Conservation (phyloP, 1,140 invertebrate species). For the Listronotus oregonensis region DNA sequence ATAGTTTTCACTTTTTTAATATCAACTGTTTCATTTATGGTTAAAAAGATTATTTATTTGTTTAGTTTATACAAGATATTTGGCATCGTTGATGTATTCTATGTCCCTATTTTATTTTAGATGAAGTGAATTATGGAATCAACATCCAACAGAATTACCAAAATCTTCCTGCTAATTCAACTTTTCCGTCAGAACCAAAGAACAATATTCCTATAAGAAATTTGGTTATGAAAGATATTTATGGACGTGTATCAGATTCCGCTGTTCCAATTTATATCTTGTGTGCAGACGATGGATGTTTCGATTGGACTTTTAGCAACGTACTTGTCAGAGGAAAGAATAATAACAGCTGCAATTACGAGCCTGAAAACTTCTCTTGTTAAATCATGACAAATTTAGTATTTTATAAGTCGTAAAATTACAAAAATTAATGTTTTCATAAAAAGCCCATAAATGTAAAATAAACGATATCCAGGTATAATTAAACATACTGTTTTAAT, state of each 20-base stretch:
- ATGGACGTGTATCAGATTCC: neutral
- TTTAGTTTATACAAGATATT: too few species aligned
- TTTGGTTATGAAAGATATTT: constrained; percentile 14
- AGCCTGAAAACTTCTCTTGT: constrained; percentile 3
- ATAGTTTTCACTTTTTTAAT: too few species aligned
- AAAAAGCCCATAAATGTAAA: too few species aligned
- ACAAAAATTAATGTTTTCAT: too few species aligned
- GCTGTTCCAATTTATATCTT: constrained; percentile 16
- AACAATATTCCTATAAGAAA: constrained; percentile 24
- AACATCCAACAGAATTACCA: constrained; percentile 16
- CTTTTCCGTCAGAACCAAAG: neutral
- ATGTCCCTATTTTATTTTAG: neutral
- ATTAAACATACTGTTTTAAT: too few species aligned
- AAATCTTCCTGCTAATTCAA: constrained; percentile 2
- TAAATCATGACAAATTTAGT: too few species aligned
- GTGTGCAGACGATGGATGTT: constrained; percentile 18
- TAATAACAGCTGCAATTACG: constrained; percentile 8
- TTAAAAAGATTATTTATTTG: too few species aligned
- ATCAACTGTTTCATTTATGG: too few species aligned
- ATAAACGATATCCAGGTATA: too few species aligned
- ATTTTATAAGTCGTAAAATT: too few species aligned
- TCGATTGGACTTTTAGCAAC: constrained; percentile 12
- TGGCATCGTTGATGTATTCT: too few species aligned
- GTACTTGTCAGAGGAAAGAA: constrained; percentile 2
- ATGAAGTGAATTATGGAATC: constrained; percentile 9